Conservation (phyloP, 2,888 invertebrate genomes). For the Bellardia pandia region DNA sequence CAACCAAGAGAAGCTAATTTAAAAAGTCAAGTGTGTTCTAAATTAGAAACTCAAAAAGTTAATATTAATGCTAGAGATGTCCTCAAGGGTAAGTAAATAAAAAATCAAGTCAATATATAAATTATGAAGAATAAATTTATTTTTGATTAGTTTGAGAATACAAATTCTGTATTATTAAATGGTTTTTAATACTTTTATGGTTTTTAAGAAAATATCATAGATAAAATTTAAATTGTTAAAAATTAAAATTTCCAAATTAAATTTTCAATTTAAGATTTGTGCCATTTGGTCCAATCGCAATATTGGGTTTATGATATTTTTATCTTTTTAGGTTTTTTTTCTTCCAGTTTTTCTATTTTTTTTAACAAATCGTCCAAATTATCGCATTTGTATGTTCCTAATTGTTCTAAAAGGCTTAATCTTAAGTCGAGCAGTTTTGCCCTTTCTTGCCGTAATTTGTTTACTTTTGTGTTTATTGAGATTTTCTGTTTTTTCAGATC, state of each 20-base stretch:
- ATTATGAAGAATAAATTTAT: no score
- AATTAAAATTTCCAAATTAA: no score
- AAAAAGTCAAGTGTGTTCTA: neutral
- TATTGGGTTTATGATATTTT: conserved; percentile 18
- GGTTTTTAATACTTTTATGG: no score
- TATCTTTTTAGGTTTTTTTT: conserved; percentile 28
- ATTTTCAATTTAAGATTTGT: conserved; percentile 74
- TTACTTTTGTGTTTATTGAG: neutral
- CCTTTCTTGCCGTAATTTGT: neutral
- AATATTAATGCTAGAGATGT: neutral
- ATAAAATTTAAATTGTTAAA: no score
- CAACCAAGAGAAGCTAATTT: neutral
- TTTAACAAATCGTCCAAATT: conserved; percentile 74
- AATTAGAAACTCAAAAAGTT: neutral
- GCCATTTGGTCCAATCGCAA: conserved; percentile 82
- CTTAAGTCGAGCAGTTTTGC: conserved; percentile 44
- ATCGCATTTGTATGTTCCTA: conserved; percentile 76
- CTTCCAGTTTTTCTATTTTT: no score
- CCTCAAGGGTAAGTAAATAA: conserved; percentile 5
- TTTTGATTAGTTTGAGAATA: no score
- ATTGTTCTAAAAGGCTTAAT: conserved; percentile 68
- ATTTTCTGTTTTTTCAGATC: no score
- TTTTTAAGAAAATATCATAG: no score
- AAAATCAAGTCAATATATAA: no score
- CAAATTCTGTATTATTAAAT: no score